Percentiles rank a stretch among this genome's conserved stretches.
These are phyloP conservation scores for Trididemnum nubilum DNA, from an alignment of 23 tunicate genomes.

Conservation along the genomic window DNA sequence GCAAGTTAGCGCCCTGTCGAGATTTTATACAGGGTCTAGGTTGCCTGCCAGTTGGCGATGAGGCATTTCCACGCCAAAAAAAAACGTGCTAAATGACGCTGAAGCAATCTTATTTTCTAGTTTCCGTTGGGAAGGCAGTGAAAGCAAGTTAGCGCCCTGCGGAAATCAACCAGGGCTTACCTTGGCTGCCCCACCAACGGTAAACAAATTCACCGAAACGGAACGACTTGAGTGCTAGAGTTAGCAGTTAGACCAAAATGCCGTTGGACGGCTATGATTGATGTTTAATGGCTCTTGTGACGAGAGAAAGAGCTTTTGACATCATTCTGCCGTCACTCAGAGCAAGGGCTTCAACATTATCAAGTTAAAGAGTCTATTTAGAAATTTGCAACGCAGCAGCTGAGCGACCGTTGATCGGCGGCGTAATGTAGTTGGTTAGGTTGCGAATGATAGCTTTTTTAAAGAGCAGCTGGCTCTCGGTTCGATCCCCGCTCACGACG, in stretches of 20 bases:
- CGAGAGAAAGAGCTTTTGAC: slow-evolving; percentile 72
- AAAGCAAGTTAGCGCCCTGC: slow-evolving; percentile 99
- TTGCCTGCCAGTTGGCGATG: slow-evolving; percentile 81
- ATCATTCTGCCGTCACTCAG: slow-evolving; percentile 85
- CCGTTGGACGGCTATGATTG: slow-evolving; percentile 97
- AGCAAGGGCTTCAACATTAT: slow-evolving; percentile 28
- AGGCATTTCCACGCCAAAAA: background rate
- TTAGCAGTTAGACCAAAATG: background rate
- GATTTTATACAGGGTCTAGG: slow-evolving; percentile 64
- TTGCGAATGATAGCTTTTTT: no score
- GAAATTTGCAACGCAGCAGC: no score
- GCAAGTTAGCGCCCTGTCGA: slow-evolving; percentile 98
- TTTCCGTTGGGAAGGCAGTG: slow-evolving; percentile 73
- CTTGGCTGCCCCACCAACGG: slow-evolving; percentile 84
- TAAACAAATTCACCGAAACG: slow-evolving; percentile 12
- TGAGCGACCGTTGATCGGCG: no score
- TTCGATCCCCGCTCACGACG: no score
- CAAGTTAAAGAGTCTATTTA: no score
- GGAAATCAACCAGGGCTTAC: slow-evolving; percentile 58
- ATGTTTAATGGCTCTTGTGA: slow-evolving; percentile 97
- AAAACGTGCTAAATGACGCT: no score
- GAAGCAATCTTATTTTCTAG: no score
- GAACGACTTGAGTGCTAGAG: background rate
- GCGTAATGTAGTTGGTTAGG: no score
- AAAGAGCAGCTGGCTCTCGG: no score